Base-by-base conservation (phyloP, 2,797 vertebrate genomes). In the Cheirogaleus major region DNA sequence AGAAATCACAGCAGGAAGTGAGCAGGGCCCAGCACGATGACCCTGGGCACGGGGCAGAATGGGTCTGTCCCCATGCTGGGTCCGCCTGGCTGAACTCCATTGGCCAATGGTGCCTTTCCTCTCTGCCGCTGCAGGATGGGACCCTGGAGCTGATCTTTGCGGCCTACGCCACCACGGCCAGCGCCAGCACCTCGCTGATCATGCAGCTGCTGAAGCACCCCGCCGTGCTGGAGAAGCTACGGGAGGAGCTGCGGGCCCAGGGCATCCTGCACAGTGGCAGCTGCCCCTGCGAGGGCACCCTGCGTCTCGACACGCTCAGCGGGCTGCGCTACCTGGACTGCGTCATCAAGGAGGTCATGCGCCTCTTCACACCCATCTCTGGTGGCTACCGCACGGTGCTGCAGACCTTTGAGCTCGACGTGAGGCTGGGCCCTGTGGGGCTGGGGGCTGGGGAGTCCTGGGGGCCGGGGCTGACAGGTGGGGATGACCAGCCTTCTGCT, bases 101-200 rank as follows among this genome's bases (percentile, higher is more conserved):
- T 95, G 30, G 55, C 11, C 65, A 67, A 4, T 0, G 6, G 18
- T 2, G 41, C 2, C 2, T n/a, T 35, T 45, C 6, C 1, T 1
- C 72, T 93, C 7, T 52, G 38, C 13, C 7, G 2, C 52, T n/a
- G 23, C 93, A 99, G 99, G 99, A 99, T 0, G 99, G 99, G 5
- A 99, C 99, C 45, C 98, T 99, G 32, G 99, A 99, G 98, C 98
- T 99, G 97, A 99, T 99, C 98, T 99, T 99, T 0, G 99, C 99
- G 0, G 99, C 99, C 95, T 99, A 99, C 0, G 99, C 99, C 95
- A 99, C 99, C 92, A 99, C 99, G 0, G 99, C 99, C 95, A 99
- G 99, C 0, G 99, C 99, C 92, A 99, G 99, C 98, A 99, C 99
- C 12, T 99, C 99, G 0, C 99, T 99, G 76, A 99, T 99, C 98